These are phyloP conservation scores for Hyles euphorbiae DNA, from an alignment of 1,140 invertebrate genomes.

Conservation along the genomic window DNA sequence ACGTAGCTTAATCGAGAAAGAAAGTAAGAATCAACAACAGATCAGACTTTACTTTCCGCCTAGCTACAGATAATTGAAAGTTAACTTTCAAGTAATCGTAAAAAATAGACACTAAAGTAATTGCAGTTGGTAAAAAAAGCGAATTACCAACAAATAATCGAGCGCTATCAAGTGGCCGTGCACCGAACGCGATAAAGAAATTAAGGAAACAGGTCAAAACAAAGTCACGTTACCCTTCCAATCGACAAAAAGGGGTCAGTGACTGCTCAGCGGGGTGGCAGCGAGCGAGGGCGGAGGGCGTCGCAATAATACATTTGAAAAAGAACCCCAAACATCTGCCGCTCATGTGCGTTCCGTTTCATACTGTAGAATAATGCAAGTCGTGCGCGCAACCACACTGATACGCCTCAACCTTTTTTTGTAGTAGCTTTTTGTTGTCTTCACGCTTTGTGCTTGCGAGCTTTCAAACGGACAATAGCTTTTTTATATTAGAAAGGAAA, in stretches of 20 bases:
- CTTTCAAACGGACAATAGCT: constrained; percentile 57
- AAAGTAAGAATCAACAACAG: constrained; percentile 4
- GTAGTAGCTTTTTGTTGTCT: constrained; percentile 60
- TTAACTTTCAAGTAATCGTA: not conserved
- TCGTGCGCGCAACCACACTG: constrained; percentile 53
- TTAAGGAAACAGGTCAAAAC: constrained; percentile 61
- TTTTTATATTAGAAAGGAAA: constrained; percentile 54
- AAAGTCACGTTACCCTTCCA: constrained; percentile 40
- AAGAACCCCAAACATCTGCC: constrained; percentile 69
- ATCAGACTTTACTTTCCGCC: not conserved
- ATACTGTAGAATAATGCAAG: constrained; percentile 64
- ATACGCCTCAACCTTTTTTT: constrained; percentile 50
- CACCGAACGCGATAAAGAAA: constrained; percentile 10
- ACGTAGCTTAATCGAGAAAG: not conserved
- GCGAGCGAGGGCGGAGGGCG: constrained; percentile 38
- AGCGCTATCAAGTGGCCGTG: too few relatives aligned
- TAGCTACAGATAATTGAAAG: not conserved
- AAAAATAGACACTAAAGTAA: not conserved
- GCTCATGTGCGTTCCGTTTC: constrained; percentile 63
- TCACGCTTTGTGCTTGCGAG: constrained; percentile 56
- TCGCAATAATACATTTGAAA: constrained; percentile 65
- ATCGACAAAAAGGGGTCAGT: constrained; percentile 62
- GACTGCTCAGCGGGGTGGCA: constrained; percentile 60
- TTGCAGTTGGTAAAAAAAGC: too few relatives aligned
- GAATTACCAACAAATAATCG: too few relatives aligned